Evolutionary conservation across 2,888 invertebrate genomes (phyloP).

Genomic region (Dicyrtomina minuta): DNA sequence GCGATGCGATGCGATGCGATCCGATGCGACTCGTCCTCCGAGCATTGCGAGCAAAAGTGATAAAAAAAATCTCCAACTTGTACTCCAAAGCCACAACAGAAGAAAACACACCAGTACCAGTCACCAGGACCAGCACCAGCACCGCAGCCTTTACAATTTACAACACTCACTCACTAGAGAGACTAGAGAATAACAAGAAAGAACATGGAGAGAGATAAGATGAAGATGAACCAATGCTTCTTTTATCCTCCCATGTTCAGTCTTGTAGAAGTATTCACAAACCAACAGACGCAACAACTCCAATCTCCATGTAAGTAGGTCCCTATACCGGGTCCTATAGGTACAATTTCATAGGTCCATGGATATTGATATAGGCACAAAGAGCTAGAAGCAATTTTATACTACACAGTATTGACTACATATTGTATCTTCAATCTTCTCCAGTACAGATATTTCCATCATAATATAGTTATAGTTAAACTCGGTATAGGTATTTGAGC

Average conservation of each 20-base stretch:
- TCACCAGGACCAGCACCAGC: not conserved
- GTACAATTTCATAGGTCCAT: not conserved
- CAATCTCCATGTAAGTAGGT: not conserved
- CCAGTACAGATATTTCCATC: too few relatives aligned
- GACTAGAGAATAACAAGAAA: not conserved
- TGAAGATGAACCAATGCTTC: slow-evolving; percentile 27
- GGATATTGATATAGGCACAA: too few relatives aligned
- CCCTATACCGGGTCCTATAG: not conserved
- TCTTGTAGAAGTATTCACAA: slow-evolving; percentile 16
- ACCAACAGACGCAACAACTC: slow-evolving; percentile 16
- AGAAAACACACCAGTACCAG: too few relatives aligned
- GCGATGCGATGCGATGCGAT: too few relatives aligned
- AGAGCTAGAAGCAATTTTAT: too few relatives aligned
- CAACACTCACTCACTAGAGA: not conserved
- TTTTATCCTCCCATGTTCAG: slow-evolving; percentile 14
- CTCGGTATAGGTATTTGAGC: too few relatives aligned
- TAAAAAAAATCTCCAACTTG: too few relatives aligned
- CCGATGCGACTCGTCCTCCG: too few relatives aligned
- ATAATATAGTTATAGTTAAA: too few relatives aligned
- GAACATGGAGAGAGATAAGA: not conserved
- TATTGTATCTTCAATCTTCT: too few relatives aligned
- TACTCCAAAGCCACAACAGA: not conserved
- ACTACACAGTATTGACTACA: too few relatives aligned
- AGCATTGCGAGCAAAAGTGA: not conserved
- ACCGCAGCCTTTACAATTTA: slow-evolving; percentile 4